Base-by-base conservation (phyloP, 2,113 vertebrate species). In the Neolamprologus kungweensis region DNA sequence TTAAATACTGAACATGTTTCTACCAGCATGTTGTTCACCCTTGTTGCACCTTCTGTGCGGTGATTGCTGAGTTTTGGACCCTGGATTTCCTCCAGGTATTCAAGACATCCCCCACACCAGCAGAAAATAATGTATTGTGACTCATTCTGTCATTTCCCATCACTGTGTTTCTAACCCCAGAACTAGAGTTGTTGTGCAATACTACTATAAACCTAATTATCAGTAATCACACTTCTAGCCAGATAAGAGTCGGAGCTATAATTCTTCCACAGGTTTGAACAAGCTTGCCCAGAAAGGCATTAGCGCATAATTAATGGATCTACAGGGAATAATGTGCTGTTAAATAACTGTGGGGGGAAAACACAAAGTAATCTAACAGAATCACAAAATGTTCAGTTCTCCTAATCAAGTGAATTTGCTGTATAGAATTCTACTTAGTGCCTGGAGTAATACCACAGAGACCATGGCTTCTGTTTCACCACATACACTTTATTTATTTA, bases 221-320 rank as follows among this genome's bases (percentile, higher is more conserved):
- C 45, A 51, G 42, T 54, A 51, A 88, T 33, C 63, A 90, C 82
- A 89, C 53, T 33, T 55, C 45, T 53, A 65, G 63, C 17, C 57
- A 87, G 73, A 85, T 78, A 31, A 47, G 31, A 86, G 54, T 68
- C 2, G 8, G 17, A 26, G 35, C 55, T 78, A 73, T 68, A 16
- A 54, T 63, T 82, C 86, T 75, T 63, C 45, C 19, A 58, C 37
- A 79, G 84, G 42, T 86, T 80, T 84, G 65, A 79, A 50, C 83
- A 84, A 80, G 87, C 84, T 54, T 87, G 58, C 82, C 65, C 81
- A 85, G 58, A 40, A 83, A 83, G 54, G 84, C 51, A 85, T 82
- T 85, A 79, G 55, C 75, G 84, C 55, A 87, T 89, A 89, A 91
- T 90, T 79, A 87, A 86, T 53, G 42, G 40, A 58, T 82, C 84